Conservation (phyloP, 2,113 vertebrate species). For the Vicugna pacos region DNA sequence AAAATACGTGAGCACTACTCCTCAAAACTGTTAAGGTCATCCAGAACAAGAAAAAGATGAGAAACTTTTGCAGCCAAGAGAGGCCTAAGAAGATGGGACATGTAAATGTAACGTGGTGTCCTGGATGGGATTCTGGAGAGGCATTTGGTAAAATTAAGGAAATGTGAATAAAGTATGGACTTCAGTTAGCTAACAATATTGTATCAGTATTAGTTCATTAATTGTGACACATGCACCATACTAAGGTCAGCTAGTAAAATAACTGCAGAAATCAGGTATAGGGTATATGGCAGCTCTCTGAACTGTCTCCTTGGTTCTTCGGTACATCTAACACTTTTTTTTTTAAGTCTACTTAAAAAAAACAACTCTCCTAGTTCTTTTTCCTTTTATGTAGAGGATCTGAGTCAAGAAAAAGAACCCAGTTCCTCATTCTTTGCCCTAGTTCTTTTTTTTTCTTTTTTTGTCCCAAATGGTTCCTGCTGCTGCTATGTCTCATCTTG, state of each 20-base stretch:
- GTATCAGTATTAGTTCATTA: neutral
- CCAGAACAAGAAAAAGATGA: neutral
- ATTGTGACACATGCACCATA: neutral
- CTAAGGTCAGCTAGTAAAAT: neutral
- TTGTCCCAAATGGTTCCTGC: neutral
- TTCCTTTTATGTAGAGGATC: neutral
- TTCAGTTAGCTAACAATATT: neutral
- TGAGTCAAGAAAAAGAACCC: neutral
- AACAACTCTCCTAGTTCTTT: neutral
- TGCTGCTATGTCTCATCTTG: neutral
- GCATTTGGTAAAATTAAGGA: neutral
- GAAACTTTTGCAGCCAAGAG: neutral
- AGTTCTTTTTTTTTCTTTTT: neutral
- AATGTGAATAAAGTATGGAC: neutral
- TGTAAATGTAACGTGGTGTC: neutral
- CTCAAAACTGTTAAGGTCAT: neutral
- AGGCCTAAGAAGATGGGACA: neutral
- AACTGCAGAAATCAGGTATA: neutral
- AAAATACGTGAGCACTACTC: neutral
- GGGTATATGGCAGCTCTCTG: neutral
- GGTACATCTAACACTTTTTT: neutral
- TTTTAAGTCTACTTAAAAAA: neutral
- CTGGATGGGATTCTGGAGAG: neutral
- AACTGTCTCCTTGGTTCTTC: neutral
- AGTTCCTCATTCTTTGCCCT: neutral